phyloP scores from a whole-genome alignment of 1,140 invertebrate genomes.

The Drosophila quadrilineata region DNA sequence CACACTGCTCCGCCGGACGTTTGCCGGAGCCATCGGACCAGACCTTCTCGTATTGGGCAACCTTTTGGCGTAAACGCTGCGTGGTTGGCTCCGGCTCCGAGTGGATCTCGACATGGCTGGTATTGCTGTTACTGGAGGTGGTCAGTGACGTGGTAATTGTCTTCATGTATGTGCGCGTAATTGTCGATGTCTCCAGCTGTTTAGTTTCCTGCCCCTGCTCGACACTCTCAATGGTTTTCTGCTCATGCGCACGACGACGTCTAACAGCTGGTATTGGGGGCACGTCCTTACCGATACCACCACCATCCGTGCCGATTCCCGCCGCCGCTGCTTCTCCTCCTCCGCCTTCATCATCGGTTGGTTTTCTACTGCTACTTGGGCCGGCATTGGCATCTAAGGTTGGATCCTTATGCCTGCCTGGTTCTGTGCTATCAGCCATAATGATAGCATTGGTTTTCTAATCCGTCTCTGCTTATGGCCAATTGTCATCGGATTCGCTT shows the following conservation, averaged over 20 bases:
- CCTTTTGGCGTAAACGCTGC: conserved; percentile 85
- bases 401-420: conserved; percentile 73
- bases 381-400: conserved; percentile 46
- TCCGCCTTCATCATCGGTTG: not conserved
- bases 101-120: conserved; percentile 31
- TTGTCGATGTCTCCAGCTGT: conserved; percentile 74
- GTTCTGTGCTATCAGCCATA: conserved; percentile 74
- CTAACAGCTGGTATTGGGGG: conserved; percentile 75
- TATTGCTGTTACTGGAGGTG: conserved; percentile 46
- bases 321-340: conserved; percentile 1
- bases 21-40: conserved; percentile 83
- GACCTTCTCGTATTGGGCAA: conserved; percentile 89
- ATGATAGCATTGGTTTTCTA: conserved; percentile 72
- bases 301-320: conserved; percentile 7
- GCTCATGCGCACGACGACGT: conserved; percentile 64
- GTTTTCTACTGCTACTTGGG: no score
- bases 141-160: conserved; percentile 68
- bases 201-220: conserved; percentile 26
- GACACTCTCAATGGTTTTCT: conserved; percentile 40
- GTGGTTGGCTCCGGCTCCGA: conserved; percentile 82
- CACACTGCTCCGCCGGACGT: conserved; percentile 49
- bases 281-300: conserved; percentile 36
- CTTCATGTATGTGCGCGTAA: conserved; percentile 73
- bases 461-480: conserved; percentile 38
- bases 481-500: conserved; percentile 59